Base-by-base conservation (phyloP, 2,113 vertebrate species). In the Phyllostomus hastatus region DNA sequence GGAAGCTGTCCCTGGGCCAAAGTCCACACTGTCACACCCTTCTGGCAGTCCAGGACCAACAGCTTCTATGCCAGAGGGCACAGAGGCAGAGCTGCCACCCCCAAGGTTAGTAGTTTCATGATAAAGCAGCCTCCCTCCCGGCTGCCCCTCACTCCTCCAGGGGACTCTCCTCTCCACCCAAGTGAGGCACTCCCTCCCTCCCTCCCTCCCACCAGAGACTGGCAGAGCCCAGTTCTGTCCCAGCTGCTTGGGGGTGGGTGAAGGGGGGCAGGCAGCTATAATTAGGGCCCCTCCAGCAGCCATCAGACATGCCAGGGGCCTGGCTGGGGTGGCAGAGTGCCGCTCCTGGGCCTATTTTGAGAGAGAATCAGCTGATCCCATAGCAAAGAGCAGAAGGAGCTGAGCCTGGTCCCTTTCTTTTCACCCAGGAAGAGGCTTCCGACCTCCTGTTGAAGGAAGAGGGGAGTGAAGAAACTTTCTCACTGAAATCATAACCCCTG, bases 261-360 rank as follows among this genome's bases (percentile, higher is more conserved):
- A 7, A 16, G 16, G 46, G 70, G 8, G 38, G 38, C 38, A 41
- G 38, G 46, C 26, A 26, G 94, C 97, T 98, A 98, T 94, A 97
- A 97, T 97, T 98, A 97, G 97, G 93, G 90, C 48, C 90, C 94
- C 84, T 91, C 73, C 92, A 89, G 75, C 52, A 64, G 95, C 91
- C 96, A 90, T 93, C 3, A 7, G 35, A 83, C 64, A 72, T 54
- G 75, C 87, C 91, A 94, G 79, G 50, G 89, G 82, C 72, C 94
- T 93, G 96, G 91, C 96, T 75, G 38, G 94, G 81, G 90, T 54
- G 89, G 87, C 93, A 75, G 57, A 81, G 86, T 9, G 3, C 0
- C 38, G 64, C 94, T 91, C 75, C 67, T 5, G 54, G 78, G 54
- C 94, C 97, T 98, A 98, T 98, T 98, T 97, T 98, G 91, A 97